Conservation (phyloP, 2,888 invertebrate genomes). For the Ennomos fuscantarius region DNA sequence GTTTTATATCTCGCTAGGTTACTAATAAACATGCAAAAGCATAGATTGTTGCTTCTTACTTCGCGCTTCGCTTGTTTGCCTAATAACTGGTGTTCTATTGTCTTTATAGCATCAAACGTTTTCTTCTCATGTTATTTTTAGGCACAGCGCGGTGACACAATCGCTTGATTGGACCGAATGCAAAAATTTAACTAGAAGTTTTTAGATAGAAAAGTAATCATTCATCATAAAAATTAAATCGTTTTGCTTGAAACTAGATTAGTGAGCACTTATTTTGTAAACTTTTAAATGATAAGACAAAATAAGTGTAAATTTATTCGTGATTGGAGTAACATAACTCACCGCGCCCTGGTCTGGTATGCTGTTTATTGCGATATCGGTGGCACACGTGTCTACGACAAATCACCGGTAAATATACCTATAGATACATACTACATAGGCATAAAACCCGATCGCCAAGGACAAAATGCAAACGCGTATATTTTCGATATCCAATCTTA, state of each 20-base stretch:
- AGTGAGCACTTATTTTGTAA: constrained; percentile 1
- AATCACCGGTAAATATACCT: constrained; percentile 28
- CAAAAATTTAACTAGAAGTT: no score
- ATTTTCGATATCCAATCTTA: neutral
- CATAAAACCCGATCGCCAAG: constrained; percentile 26
- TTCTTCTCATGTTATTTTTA: constrained; percentile 18
- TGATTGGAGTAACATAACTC: constrained; percentile 60
- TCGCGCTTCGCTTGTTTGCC: constrained; percentile 37
- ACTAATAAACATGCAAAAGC: neutral
- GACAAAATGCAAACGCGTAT: constrained; percentile 14
- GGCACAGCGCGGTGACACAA: neutral
- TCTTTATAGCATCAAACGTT: constrained; percentile 32
- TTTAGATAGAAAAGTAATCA: no score
- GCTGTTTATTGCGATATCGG: constrained; percentile 66
- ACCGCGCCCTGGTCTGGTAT: constrained; percentile 74
- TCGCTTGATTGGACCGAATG: no score
- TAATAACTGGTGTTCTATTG: constrained; percentile 49
- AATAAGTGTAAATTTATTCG: constrained; percentile 57
- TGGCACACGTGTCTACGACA: constrained; percentile 65
- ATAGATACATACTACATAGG: constrained; percentile 25
- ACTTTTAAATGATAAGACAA: constrained; percentile 24
- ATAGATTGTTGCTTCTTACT: constrained; percentile 12
- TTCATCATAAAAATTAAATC: neutral
- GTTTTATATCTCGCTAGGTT: neutral
- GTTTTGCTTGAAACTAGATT: constrained; percentile 1